Conservation (phyloP, 2,113 vertebrate species). For the Nanorana parkeri region DNA sequence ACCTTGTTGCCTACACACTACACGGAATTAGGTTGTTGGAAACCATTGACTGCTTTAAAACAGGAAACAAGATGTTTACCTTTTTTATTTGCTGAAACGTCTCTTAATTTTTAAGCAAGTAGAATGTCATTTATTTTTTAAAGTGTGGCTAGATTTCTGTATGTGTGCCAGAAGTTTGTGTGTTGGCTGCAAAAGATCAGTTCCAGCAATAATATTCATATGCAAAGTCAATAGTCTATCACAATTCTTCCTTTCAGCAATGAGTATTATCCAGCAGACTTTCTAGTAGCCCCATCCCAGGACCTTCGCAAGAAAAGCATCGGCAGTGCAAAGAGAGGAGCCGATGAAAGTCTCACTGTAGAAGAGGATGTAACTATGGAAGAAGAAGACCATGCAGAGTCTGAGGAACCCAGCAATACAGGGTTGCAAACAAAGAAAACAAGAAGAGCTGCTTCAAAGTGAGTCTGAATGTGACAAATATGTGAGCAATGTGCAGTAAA, state of each 20-base stretch:
- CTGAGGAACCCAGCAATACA: slow-evolving; percentile 61
- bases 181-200: too few relatives aligned
- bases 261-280: slow-evolving; percentile 90
- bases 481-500: too few relatives aligned
- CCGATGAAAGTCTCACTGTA: slow-evolving; percentile 57
- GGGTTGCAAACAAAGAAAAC: slow-evolving; percentile 76
- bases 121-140: too few relatives aligned
- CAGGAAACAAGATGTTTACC: too few relatives aligned
- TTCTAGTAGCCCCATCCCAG: slow-evolving; percentile 88
- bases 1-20: too few relatives aligned
- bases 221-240: background rate
- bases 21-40: too few relatives aligned
- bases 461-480: slow-evolving; percentile 59
- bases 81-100: too few relatives aligned
- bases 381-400: slow-evolving; percentile 59
- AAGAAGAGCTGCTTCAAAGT: slow-evolving; percentile 90
- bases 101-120: too few relatives aligned
- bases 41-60: too few relatives aligned
- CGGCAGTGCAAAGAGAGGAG: background rate
- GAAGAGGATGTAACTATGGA: slow-evolving; percentile 61
- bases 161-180: too few relatives aligned
- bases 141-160: too few relatives aligned
- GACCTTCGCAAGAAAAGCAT: slow-evolving; percentile 77
- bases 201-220: too few relatives aligned
- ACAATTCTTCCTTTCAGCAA: slow-evolving; percentile 73